Evolutionary conservation across 1,140 invertebrate species (phyloP).

Genomic region (Nebria ingens): DNA sequence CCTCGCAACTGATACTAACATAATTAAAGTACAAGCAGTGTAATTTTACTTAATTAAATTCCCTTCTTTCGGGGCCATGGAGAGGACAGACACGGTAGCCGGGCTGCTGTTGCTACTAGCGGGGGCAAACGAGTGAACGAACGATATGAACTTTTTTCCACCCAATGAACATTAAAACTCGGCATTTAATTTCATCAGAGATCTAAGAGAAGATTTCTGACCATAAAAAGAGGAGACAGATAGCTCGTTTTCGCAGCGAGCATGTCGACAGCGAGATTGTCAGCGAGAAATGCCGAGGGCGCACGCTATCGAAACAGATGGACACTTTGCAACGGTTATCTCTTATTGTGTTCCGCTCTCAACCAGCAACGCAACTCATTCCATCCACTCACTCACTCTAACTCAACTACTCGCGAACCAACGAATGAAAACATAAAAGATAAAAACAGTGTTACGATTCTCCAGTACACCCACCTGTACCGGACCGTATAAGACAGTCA

Average conservation of each 20-base stretch:
- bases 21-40: conserved; percentile 44
- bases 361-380: background rate
- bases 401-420: too few species aligned
- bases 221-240: conserved; percentile 32
- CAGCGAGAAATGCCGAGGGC: background rate
- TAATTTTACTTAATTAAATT: conserved; percentile 46
- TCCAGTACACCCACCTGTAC: background rate
- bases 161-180: conserved; percentile 39
- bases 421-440: background rate
- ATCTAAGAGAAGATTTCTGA: conserved; percentile 37
- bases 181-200: conserved; percentile 40
- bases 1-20: conserved; percentile 37
- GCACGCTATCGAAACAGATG: background rate
- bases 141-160: conserved; percentile 38
- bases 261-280: background rate
- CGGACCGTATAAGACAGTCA: too few species aligned
- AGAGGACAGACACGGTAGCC: background rate
- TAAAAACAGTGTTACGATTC: background rate
- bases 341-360: background rate
- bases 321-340: background rate
- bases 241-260: background rate
- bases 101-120: too few species aligned
- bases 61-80: conserved; percentile 33
- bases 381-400: too few species aligned
- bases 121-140: conserved; percentile 17